A percentile compares a stretch with the other conserved stretches of the same genome.
Conservation (phyloP, 2,888 invertebrate species). For the Hirtodrosophila cameraria region DNA sequence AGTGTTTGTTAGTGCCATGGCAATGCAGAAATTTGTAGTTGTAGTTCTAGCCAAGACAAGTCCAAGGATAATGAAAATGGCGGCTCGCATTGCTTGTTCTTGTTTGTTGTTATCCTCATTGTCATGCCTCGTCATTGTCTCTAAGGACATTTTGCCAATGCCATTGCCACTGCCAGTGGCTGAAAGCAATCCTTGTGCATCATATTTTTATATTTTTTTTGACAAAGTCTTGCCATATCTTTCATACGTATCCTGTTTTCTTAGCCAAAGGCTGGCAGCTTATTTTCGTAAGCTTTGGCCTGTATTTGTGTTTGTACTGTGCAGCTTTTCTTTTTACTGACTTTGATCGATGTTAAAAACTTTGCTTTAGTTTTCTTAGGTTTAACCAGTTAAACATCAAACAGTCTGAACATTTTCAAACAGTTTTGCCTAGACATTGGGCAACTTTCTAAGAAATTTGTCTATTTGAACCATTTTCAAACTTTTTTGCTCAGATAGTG, state of each 20-base stretch:
- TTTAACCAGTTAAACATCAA: too few species aligned
- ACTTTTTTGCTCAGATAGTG: too few species aligned
- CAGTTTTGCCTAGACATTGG: too few species aligned
- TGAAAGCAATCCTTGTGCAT: conserved; percentile 25
- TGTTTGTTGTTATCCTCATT: conserved; percentile 46
- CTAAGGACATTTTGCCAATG: conserved; percentile 44
- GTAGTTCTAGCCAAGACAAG: conserved; percentile 39
- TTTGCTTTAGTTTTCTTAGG: too few species aligned
- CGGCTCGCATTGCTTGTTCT: background rate
- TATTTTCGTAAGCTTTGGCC: background rate
- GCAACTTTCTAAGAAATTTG: too few species aligned
- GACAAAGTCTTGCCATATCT: background rate
- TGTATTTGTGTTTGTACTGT: too few species aligned
- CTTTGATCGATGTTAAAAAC: too few species aligned
- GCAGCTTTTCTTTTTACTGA: background rate
- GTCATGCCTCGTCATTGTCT: conserved; percentile 41
- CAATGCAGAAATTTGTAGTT: conserved; percentile 26
- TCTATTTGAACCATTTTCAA: too few species aligned
- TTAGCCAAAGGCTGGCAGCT: background rate
- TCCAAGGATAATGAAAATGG: conserved; percentile 74
- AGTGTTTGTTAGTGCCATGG: conserved; percentile 42
- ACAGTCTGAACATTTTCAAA: too few species aligned
- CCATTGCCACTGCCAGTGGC: conserved; percentile 35
- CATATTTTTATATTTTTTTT: conserved; percentile 6
- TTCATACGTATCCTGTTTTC: background rate